Conservation (phyloP, 2,113 vertebrate species). For the Nycticorax nycticorax region DNA sequence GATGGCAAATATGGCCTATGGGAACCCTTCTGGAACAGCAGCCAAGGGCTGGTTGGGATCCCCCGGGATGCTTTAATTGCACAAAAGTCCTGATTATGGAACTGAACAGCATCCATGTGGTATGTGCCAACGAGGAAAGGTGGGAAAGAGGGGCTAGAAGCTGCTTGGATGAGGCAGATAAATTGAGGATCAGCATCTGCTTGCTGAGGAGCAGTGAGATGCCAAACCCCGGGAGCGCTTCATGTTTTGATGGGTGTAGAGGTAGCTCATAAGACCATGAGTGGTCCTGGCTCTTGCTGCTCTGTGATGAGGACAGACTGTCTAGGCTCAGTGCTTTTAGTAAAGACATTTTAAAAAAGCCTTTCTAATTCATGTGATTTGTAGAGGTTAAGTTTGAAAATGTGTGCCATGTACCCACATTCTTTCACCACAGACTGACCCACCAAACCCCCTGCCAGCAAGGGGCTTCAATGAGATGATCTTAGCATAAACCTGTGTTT, state of each 20-base stretch:
- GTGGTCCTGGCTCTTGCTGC: not conserved
- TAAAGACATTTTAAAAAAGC: not conserved
- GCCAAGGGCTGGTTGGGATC: not conserved
- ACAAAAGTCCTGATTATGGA: not conserved
- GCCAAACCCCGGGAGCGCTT: not conserved
- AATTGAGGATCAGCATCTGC: not conserved
- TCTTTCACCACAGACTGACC: not conserved
- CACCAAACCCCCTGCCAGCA: not conserved
- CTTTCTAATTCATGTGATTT: not conserved
- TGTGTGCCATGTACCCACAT: rapidly evolving
- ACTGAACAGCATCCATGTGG: not conserved
- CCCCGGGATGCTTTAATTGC: not conserved
- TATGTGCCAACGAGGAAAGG: not conserved
- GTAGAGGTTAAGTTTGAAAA: not conserved
- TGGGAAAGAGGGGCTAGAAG: not conserved
- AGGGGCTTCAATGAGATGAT: not conserved
- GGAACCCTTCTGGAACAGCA: not conserved
- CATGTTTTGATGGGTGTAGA: not conserved
- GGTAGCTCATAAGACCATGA: rapidly evolving
- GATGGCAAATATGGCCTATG: not conserved
- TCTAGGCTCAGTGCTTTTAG: not conserved
- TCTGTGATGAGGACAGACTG: rapidly evolving
- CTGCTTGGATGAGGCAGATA: not conserved
- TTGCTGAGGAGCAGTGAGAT: not conserved
- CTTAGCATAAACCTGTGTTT: not conserved